Conservation (phyloP, 2,113 vertebrate genomes). For the Amia ocellicauda region DNA sequence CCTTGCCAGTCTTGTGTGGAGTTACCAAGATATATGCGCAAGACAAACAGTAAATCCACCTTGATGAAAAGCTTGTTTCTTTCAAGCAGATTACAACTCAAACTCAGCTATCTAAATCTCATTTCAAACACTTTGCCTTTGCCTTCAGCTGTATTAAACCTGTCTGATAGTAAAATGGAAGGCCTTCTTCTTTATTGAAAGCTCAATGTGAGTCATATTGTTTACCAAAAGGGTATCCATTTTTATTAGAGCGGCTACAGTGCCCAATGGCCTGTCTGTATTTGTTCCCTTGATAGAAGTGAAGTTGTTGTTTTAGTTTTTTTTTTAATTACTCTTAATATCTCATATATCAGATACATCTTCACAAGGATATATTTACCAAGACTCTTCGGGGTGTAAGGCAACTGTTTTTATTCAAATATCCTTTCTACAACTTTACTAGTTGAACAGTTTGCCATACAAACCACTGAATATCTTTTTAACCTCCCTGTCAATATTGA, state of each 20-base stretch:
- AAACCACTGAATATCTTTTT: conserved; percentile 21
- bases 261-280: conserved; percentile 11
- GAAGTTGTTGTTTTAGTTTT: too few species aligned
- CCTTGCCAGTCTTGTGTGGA: not conserved
- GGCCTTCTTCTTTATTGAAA: conserved; percentile 33
- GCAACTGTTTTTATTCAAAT: conserved; percentile 21
- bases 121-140: conserved; percentile 42
- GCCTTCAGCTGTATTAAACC: conserved; percentile 48
- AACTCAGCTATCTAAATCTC: conserved; percentile 46
- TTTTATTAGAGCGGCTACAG: conserved; percentile 26
- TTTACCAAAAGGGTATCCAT: conserved; percentile 19
- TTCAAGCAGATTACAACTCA: conserved; percentile 37
- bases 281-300: not conserved
- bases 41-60: conserved; percentile 39
- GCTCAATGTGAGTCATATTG: conserved; percentile 23
- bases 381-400: too few species aligned
- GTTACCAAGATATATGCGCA: conserved; percentile 17
- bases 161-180: conserved; percentile 45
- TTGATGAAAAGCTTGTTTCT: conserved; percentile 47
- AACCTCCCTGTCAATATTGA: conserved; percentile 35
- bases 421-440: conserved; percentile 22
- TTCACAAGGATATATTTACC: too few species aligned
- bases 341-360: too few species aligned
- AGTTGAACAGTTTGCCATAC: conserved; percentile 39
- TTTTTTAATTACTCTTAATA: too few species aligned